Conservation (phyloP, 2,113 vertebrate species). For the Caranx ignobilis region DNA sequence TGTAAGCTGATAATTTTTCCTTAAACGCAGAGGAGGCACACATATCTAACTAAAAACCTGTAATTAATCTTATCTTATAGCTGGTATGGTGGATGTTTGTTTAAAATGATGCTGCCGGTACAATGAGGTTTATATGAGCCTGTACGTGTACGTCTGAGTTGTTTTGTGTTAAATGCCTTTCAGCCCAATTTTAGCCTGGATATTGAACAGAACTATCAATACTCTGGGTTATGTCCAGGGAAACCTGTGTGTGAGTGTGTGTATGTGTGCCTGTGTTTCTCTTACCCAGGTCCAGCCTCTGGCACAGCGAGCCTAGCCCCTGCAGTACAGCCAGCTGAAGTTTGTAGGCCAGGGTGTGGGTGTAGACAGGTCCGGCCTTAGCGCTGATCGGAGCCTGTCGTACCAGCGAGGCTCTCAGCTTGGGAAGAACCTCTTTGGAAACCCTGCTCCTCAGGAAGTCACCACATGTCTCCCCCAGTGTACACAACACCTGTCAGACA, state of each 20-base stretch:
- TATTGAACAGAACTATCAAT: too few relatives aligned
- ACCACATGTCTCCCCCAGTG: constrained; percentile 86
- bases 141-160: too few relatives aligned
- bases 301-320: constrained; percentile 91
- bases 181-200: too few relatives aligned
- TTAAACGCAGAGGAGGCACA: too few relatives aligned
- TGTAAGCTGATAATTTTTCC: too few relatives aligned
- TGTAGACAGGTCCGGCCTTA: constrained; percentile 89
- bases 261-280: not conserved
- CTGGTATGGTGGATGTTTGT: too few relatives aligned
- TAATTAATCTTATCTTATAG: too few relatives aligned
- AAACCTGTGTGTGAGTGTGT: not conserved
- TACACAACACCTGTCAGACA: constrained; percentile 88
- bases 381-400: constrained; percentile 90
- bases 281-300: constrained; percentile 91
- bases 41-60: too few relatives aligned
- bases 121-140: too few relatives aligned
- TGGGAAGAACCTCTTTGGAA: constrained; percentile 92
- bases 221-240: not conserved
- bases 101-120: too few relatives aligned
- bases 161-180: too few relatives aligned
- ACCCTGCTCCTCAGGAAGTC: constrained; percentile 92
- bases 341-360: constrained; percentile 91
- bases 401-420: constrained; percentile 85
- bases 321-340: constrained; percentile 91